Evolutionary conservation across 2,888 invertebrate species (phyloP).

Genomic region (Homarus gammarus): DNA sequence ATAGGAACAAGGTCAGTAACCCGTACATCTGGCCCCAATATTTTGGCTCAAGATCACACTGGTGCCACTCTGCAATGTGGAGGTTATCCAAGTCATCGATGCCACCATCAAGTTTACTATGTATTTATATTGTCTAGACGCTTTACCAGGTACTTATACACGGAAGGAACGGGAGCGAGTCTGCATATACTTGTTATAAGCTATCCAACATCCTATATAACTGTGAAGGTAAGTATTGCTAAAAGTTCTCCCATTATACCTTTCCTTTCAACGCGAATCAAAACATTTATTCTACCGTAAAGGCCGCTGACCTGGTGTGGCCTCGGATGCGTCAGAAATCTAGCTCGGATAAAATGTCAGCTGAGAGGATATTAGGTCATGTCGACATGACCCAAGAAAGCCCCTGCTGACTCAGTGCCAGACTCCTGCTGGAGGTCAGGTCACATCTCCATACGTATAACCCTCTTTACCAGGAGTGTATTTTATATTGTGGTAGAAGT

Average conservation of each 20-base stretch:
- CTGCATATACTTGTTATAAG: no score
- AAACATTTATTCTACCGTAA: no score
- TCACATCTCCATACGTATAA: no score
- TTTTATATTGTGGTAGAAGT: no score
- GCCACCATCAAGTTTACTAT: not conserved
- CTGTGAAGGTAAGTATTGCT: no score
- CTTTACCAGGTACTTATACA: not conserved
- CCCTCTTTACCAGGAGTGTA: no score
- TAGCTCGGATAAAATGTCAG: slow-evolving; percentile 10
- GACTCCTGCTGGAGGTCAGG: not conserved
- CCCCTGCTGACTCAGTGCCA: slow-evolving; percentile 4
- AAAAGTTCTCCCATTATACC: no score
- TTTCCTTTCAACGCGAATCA: no score
- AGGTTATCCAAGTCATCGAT: slow-evolving; percentile 27
- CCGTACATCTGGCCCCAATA: slow-evolving; percentile 60
- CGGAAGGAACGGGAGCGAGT: no score
- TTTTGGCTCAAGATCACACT: slow-evolving; percentile 43
- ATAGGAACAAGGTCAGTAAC: slow-evolving; percentile 60
- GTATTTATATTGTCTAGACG: not conserved
- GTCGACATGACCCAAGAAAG: not conserved
- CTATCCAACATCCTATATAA: no score
- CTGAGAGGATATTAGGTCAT: slow-evolving; percentile 10
- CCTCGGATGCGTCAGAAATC: not conserved
- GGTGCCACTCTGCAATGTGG: slow-evolving; percentile 21
- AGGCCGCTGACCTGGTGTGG: slow-evolving; percentile 19